These are phyloP conservation scores for Spizella passerina DNA, from an alignment of 2,797 vertebrate genomes.

Conservation along the genomic window DNA sequence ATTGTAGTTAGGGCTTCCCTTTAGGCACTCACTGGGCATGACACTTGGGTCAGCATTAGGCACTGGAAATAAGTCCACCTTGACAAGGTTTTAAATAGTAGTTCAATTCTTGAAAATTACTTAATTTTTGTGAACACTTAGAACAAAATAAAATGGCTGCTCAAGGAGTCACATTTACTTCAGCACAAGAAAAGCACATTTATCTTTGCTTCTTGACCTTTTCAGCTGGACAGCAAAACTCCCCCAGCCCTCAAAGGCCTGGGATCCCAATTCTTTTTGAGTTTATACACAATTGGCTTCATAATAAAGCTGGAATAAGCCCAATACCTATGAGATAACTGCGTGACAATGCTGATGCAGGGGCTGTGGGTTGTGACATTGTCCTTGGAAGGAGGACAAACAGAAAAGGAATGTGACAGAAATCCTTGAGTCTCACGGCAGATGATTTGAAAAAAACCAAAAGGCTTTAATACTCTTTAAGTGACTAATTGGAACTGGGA, in stretches of 20 bases:
- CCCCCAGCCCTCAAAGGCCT: neutral
- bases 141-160: neutral
- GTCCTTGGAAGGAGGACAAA: neutral
- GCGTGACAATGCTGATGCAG: neutral
- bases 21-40: neutral
- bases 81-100: neutral
- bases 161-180: neutral
- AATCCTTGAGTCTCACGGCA: neutral
- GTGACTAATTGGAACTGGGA: neutral
- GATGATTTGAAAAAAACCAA: accelerated
- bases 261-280: neutral
- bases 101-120: neutral
- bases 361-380: neutral
- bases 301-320: neutral
- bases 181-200: neutral
- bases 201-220: neutral
- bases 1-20: neutral
- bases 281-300: neutral
- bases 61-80: neutral
- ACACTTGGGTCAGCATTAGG: neutral
- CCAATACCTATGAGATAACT: neutral
- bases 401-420: neutral
- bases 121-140: neutral
- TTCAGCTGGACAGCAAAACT: neutral
- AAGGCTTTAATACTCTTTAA: neutral